Base-by-base conservation (phyloP, 1,140 invertebrate species). In the Drosophila equinoxialis region DNA sequence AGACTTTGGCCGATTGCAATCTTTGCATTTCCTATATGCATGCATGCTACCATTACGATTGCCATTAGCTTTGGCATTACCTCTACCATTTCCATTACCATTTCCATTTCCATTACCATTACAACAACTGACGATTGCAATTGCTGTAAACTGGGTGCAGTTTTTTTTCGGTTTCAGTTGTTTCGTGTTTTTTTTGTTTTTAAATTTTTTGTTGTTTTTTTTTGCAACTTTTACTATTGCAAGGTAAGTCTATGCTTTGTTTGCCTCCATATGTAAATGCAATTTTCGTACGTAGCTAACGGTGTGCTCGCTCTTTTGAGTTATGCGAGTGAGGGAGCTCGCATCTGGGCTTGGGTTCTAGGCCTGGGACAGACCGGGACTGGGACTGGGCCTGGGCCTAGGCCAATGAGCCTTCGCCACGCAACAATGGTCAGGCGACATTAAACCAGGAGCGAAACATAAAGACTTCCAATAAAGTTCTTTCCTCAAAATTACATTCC, bases 291-390 rank as follows among this genome's bases (percentile, higher is more conserved):
- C 80, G 80, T 77, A 79, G 68, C 84, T 89, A 89, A 89, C 84
- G 84, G 85, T 84, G 84, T 89, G 84, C 84, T 85, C 84, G 84
- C 84, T 89, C 84, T 89, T 89, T 89, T 89, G 84, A 89, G 85
- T 89, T 89, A 89, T 90, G 74, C 77, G 77, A 80, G 57, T 62
- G 55, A 60, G 48, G 62, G 42, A 45, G 48, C 54, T 59, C 30
- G 61, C 60, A 59, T 48, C 62, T 48, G 65, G 26, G 63, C 39
- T 17, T 23, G 35, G 10, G 35, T 11, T 37, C 13, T 39, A 41
- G 42, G 37, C 14, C 20, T 11, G 39, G 54, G 1, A 23, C 20
- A 23, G 20, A 23, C 20, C 20, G 20, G 20, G 20, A 23, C 20
- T 23, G 20, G 20, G 51, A 48, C 55, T 45, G 41, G 33, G 30